Evolutionary conservation across 2,113 vertebrate genomes (phyloP).

Genomic region (Corydoras maculifer): DNA sequence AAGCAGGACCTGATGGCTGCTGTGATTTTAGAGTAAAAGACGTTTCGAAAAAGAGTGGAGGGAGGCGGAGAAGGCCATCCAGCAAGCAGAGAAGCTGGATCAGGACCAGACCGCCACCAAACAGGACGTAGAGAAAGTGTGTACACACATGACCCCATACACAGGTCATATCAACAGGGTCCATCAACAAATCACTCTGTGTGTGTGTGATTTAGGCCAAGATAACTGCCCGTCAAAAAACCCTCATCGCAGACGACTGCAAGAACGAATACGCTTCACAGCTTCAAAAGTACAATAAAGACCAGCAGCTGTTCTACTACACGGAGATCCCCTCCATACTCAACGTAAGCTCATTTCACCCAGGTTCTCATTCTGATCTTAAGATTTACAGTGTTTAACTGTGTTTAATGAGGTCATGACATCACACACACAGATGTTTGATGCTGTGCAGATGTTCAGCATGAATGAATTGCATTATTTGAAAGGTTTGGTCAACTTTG

Average conservation of each 20-base stretch:
- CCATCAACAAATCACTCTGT: not conserved
- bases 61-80: conserved; percentile 75
- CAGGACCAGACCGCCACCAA: conserved; percentile 70
- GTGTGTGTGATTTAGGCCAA: conserved; percentile 64
- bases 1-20: not conserved
- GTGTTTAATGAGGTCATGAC: too few relatives aligned
- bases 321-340: conserved; percentile 73
- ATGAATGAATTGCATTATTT: too few relatives aligned
- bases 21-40: conserved; percentile 67
- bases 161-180: not conserved
- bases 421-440: not conserved
- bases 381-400: too few relatives aligned
- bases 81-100: conserved; percentile 69
- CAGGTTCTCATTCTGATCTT: too few relatives aligned
- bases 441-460: too few relatives aligned
- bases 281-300: conserved; percentile 80
- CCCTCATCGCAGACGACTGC: conserved; percentile 74
- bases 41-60: conserved; percentile 80
- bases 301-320: conserved; percentile 75
- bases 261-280: conserved; percentile 78
- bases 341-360: conserved; percentile 62
- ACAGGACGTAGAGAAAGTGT: conserved; percentile 77
- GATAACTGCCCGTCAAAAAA: conserved; percentile 65
- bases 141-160: conserved; percentile 13
- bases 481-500: too few relatives aligned